These are phyloP conservation scores for Mesocentrotus franciscanus DNA, from an alignment of 53 echinoderm and acorn worm genomes.

Conservation along the genomic window DNA sequence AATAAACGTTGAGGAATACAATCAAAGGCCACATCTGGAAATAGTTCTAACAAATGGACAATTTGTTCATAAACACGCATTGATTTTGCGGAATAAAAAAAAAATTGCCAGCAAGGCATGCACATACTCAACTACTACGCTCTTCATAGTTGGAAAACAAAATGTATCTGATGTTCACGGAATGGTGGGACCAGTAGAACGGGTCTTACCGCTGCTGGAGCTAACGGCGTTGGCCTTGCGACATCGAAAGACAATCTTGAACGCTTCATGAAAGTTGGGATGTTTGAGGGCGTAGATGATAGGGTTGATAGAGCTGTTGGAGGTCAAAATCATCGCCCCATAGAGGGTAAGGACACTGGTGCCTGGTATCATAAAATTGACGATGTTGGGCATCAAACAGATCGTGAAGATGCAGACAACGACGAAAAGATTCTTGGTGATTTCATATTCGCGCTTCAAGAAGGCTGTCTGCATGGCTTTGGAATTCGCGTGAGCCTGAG, in stretches of 20 bases:
- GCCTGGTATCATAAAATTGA: constrained; percentile 40
- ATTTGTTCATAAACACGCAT: too few species aligned
- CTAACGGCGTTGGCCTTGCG: not conserved
- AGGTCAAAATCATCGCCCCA: constrained; percentile 22
- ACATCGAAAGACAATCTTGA: constrained; percentile 21
- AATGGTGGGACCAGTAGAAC: not conserved
- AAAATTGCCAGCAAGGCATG: too few species aligned
- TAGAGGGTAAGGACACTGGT: constrained; percentile 47
- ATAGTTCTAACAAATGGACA: too few species aligned
- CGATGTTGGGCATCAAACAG: not conserved
- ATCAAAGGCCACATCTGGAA: too few species aligned
- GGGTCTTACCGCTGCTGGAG: not conserved
- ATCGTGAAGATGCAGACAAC: constrained; percentile 42
- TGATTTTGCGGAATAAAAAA: too few species aligned
- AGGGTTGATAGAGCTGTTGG: constrained; percentile 42
- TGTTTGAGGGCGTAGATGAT: constrained; percentile 55
- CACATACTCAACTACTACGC: too few species aligned
- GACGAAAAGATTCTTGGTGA: constrained; percentile 54
- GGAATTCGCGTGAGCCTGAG: not conserved
- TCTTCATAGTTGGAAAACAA: not conserved
- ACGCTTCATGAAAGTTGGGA: constrained; percentile 47
- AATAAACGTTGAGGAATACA: too few species aligned
- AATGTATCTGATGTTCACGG: not conserved
- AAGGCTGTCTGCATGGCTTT: not conserved
- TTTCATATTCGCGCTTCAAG: constrained; percentile 42